Conservation (phyloP, 2,797 vertebrate species). For the Cynopterus sphinx region DNA sequence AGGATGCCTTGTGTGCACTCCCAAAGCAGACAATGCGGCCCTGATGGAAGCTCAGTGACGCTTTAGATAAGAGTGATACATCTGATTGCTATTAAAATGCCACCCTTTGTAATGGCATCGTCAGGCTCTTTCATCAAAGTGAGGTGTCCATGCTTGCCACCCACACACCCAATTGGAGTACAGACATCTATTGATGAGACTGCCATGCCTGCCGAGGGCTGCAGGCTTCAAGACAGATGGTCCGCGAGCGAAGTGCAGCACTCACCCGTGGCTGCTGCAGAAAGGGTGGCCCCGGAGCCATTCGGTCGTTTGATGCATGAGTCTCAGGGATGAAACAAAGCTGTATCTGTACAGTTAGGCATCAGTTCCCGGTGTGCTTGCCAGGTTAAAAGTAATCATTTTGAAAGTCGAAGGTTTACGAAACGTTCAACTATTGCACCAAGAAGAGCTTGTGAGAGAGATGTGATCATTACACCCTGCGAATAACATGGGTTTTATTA, state of each 20-base stretch:
- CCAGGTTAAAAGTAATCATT: not conserved
- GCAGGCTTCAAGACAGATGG: not conserved
- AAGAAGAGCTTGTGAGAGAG: not conserved
- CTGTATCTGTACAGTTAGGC: accelerated
- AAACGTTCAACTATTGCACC: too few species aligned
- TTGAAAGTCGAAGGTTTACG: not conserved
- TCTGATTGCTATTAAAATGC: constrained; percentile 35
- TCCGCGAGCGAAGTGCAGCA: accelerated
- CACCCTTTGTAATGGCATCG: constrained; percentile 11
- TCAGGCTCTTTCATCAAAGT: not conserved
- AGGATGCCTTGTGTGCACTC: not conserved
- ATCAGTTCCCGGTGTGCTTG: not conserved
- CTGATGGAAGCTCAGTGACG: not conserved
- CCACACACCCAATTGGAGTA: not conserved
- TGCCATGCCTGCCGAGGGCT: not conserved
- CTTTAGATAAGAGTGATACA: constrained; percentile 19
- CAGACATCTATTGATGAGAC: not conserved
- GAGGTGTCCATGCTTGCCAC: not conserved
- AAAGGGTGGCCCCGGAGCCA: not conserved
- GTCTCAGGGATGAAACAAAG: not conserved
- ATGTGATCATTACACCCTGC: not conserved
- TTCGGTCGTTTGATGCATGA: not conserved
- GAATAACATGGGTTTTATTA: not conserved
- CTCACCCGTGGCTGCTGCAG: not conserved
- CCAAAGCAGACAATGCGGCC: not conserved